Evolutionary conservation across 2,113 vertebrate species (phyloP).

Genomic region (Daphoenositta chrysoptera): DNA sequence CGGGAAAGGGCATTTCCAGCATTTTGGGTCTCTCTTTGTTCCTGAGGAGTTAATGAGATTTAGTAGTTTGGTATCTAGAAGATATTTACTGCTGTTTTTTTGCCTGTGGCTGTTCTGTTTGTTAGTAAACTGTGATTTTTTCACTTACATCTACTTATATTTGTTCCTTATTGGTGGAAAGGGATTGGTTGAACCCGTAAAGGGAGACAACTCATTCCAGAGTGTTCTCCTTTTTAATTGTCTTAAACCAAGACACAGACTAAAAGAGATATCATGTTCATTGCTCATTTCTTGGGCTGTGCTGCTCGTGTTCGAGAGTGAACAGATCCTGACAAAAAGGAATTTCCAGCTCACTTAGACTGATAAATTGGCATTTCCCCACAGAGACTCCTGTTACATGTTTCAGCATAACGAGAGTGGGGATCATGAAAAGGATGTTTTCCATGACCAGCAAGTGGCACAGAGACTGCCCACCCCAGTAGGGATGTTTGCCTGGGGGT

Average conservation of each 20-base stretch:
- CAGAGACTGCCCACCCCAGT: not conserved
- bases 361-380: not conserved
- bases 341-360: not conserved
- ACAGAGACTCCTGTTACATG: not conserved
- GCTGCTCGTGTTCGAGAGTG: not conserved
- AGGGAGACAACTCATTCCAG: not conserved
- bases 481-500: not conserved
- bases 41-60: not conserved
- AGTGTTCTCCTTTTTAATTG: not conserved
- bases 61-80: not conserved
- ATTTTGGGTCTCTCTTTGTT: not conserved
- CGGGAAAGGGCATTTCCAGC: not conserved
- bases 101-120: not conserved
- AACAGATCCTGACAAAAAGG: not conserved
- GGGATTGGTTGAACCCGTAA: not conserved
- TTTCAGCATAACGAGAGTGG: not conserved
- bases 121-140: not conserved
- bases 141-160: not conserved
- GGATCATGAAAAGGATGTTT: not conserved
- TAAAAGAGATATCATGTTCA: not conserved
- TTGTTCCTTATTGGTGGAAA: not conserved
- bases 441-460: rapidly evolving
- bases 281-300: not conserved
- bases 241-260: not conserved
- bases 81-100: not conserved